These are phyloP conservation scores for Cryptocephalus moraei DNA, from an alignment of 2,888 invertebrate genomes.

Conservation along the genomic window DNA sequence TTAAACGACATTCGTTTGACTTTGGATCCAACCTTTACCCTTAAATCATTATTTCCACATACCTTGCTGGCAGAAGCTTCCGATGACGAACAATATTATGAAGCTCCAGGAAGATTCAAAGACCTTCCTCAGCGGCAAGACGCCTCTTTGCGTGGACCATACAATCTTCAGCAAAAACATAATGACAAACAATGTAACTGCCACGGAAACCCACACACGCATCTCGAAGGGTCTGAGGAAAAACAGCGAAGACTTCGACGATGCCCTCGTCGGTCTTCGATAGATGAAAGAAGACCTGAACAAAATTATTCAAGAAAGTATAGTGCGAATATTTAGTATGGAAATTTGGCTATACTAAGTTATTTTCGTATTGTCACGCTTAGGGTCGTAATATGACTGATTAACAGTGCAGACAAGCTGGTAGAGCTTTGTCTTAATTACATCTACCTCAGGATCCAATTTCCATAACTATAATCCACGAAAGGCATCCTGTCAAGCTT, in stretches of 20 bases:
- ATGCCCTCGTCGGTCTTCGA: slow-evolving; percentile 50
- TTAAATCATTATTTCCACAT: not conserved
- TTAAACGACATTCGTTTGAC: too few relatives aligned
- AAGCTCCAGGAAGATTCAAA: slow-evolving; percentile 40
- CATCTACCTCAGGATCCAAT: slow-evolving; percentile 49
- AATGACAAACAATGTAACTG: slow-evolving; percentile 18
- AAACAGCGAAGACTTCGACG: slow-evolving; percentile 47
- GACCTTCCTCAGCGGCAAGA: slow-evolving; percentile 5
- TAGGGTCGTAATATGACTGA: too few relatives aligned
- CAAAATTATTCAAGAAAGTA: slow-evolving; percentile 1
- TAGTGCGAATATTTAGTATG: too few relatives aligned
- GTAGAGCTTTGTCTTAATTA: not conserved
- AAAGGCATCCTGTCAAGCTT: slow-evolving; percentile 46
- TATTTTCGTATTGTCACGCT: too few relatives aligned
- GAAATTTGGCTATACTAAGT: not conserved
- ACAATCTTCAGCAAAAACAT: slow-evolving; percentile 23
- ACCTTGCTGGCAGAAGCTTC: slow-evolving; percentile 34
- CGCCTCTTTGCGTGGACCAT: slow-evolving; percentile 17
- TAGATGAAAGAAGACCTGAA: slow-evolving; percentile 55
- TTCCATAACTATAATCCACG: slow-evolving; percentile 43
- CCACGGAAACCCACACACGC: slow-evolving; percentile 46
- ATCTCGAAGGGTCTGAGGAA: slow-evolving; percentile 53
- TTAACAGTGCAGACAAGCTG: too few relatives aligned
- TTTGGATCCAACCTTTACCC: not conserved
- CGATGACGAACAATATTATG: slow-evolving; percentile 36